phyloP scores from a whole-genome alignment of 2,888 invertebrate species.

The Dryococelus australis region DNA sequence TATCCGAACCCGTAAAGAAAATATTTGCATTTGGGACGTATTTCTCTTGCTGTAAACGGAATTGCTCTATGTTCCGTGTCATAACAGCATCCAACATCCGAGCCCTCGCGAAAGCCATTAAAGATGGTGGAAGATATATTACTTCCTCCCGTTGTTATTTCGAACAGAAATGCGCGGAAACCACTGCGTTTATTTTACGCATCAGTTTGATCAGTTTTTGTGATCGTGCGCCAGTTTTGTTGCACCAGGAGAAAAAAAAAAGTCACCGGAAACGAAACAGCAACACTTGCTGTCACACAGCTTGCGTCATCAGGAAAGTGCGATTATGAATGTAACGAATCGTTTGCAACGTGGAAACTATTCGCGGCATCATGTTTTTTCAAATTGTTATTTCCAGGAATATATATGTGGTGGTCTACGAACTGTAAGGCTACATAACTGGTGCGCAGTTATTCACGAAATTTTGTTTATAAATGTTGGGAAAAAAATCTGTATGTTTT shows the following conservation, averaged over 20 bases:
- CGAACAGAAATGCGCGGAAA: not conserved
- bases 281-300: not conserved
- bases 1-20: not conserved
- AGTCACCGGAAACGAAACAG: not conserved
- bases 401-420: too few species aligned
- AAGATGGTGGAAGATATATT: not conserved
- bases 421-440: too few species aligned
- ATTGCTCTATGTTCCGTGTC: not conserved
- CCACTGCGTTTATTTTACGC: not conserved
- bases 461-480: too few species aligned
- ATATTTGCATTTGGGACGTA: not conserved
- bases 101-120: not conserved
- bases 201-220: not conserved
- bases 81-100: not conserved
- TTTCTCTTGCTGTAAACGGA: not conserved
- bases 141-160: not conserved
- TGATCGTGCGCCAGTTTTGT: not conserved
- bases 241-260: not conserved
- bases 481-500: too few species aligned
- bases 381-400: too few species aligned
- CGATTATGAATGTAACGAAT: not conserved
- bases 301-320: not conserved
- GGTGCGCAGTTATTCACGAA: too few species aligned
- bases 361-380: too few species aligned
- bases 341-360: not conserved